Conservation (phyloP, 35 echinoderm and acorn worm species). For the Diadema setosum region DNA sequence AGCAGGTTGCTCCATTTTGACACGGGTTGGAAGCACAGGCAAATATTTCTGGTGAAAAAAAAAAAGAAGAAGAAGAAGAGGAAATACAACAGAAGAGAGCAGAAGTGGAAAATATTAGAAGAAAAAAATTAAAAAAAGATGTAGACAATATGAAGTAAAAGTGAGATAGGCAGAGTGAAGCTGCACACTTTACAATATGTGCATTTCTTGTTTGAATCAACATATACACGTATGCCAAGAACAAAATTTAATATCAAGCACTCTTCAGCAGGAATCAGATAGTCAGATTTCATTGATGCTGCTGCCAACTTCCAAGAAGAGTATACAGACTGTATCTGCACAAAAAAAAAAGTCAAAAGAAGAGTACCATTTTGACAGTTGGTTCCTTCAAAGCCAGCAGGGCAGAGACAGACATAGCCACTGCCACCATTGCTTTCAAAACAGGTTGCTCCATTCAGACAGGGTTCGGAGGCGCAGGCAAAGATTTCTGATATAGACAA, state of each 20-base stretch:
- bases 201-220: too few species aligned
- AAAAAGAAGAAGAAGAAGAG: constrained; percentile 10
- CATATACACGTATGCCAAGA: too few species aligned
- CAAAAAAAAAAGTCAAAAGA: not conserved
- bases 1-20: constrained; percentile 39
- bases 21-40: constrained; percentile 37
- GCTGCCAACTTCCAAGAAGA: not conserved
- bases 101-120: too few species aligned
- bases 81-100: too few species aligned
- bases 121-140: too few species aligned
- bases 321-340: not conserved
- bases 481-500: not conserved
- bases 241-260: too few species aligned
- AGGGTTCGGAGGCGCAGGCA: not conserved
- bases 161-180: too few species aligned
- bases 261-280: too few species aligned
- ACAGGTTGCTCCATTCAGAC: constrained; percentile 21
- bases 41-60: constrained; percentile 18
- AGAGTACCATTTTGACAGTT: constrained; percentile 40
- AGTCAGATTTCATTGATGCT: too few species aligned
- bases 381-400: not conserved
- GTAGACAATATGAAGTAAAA: too few species aligned
- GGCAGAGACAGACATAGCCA: constrained; percentile 14
- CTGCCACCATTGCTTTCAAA: not conserved
- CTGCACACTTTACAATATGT: too few species aligned